Conservation (phyloP, 2,888 invertebrate species). For the Lochmaea crataegi region DNA sequence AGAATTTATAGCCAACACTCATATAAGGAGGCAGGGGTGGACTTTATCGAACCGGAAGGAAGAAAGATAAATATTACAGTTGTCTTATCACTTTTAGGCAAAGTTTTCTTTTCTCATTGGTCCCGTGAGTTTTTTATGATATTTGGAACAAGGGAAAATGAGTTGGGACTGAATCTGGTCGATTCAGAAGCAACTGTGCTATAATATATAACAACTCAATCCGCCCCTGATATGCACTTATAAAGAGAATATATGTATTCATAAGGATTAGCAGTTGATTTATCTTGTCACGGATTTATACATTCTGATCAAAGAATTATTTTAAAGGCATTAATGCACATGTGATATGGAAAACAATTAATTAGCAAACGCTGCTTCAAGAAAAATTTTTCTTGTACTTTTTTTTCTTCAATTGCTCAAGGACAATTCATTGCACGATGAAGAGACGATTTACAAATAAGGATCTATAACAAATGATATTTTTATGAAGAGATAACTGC, state of each 20-base stretch:
- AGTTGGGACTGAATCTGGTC: no score
- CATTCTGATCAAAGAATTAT: constrained; percentile 35
- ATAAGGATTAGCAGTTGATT: constrained; percentile 41
- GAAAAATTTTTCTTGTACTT: neutral
- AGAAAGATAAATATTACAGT: no score
- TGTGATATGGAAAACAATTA: constrained; percentile 26
- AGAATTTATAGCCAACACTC: constrained; percentile 42
- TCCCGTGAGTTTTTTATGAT: neutral
- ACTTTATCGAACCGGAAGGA: constrained; percentile 8
- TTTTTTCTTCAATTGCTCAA: no score
- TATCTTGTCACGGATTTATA: constrained; percentile 40
- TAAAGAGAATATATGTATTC: constrained; percentile 25
- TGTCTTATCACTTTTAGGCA: no score
- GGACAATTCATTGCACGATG: no score
- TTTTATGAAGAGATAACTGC: no score
- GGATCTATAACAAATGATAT: no score
- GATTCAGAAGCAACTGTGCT: neutral
- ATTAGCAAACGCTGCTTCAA: constrained; percentile 31
- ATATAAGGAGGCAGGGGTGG: constrained; percentile 12
- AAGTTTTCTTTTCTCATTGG: no score
- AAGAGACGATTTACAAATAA: no score
- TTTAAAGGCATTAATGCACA: constrained; percentile 36
- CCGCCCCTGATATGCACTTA: constrained; percentile 8
- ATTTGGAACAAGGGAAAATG: no score
- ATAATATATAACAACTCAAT: neutral